These are phyloP conservation scores for Hyles lineata DNA, from an alignment of 2,888 invertebrate genomes.

Conservation along the genomic window DNA sequence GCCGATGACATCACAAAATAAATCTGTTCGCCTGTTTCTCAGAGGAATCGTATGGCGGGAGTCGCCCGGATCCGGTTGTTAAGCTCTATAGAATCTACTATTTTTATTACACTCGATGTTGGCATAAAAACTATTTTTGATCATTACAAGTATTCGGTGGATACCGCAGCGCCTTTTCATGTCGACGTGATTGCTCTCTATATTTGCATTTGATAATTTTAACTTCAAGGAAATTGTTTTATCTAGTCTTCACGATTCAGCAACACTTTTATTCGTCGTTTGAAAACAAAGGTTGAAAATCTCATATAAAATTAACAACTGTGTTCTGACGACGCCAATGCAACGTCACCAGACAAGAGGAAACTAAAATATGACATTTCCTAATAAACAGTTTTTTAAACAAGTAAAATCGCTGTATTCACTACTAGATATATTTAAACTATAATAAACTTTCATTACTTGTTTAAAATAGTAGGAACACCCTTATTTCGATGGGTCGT, in stretches of 20 bases:
- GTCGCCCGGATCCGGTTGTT: conserved; percentile 79
- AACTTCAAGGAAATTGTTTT: not conserved
- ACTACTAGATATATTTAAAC: not conserved
- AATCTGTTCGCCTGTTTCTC: conserved; percentile 64
- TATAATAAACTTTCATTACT: not conserved
- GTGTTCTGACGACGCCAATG: too few species aligned
- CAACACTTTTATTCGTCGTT: too few species aligned
- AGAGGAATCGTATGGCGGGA: conserved; percentile 59
- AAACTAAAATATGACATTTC: too few species aligned
- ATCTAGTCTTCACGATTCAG: too few species aligned
- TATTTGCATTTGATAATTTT: conserved; percentile 35
- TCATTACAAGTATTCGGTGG: conserved; percentile 45
- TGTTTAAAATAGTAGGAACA: not conserved
- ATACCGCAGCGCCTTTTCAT: conserved; percentile 34
- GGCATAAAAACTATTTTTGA: conserved; percentile 64
- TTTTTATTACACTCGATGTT: conserved; percentile 75
- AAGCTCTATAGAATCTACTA: conserved; percentile 73
- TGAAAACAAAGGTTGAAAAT: too few species aligned
- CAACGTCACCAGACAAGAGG: too few species aligned
- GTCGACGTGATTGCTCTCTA: conserved; percentile 33
- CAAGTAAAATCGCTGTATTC: not conserved
- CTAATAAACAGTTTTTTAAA: too few species aligned
- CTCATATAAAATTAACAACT: too few species aligned
- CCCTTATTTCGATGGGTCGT: conserved; percentile 8
- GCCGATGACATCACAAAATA: conserved; percentile 77